Conservation (phyloP, 2,113 vertebrate genomes). For the Junco hyemalis region DNA sequence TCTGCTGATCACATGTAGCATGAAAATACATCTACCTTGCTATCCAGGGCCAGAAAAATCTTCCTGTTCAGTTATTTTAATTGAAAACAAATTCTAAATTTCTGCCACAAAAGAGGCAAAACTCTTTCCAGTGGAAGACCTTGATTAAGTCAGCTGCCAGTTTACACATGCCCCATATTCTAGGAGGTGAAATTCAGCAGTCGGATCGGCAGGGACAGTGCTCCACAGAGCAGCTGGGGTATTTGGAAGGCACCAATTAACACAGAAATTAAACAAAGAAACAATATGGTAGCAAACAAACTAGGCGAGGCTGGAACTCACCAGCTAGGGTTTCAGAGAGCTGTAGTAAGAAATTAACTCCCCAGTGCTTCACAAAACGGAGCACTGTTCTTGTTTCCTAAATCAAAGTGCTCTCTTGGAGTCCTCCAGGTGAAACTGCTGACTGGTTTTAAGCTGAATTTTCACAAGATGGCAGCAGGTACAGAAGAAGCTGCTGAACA, state of each 20-base stretch:
- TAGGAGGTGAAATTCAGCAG: not conserved
- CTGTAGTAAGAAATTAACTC: not conserved
- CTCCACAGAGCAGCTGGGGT: not conserved
- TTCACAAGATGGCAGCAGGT: not conserved
- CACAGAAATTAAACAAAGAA: conserved; percentile 43
- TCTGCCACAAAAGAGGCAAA: not conserved
- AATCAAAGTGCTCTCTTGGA: not conserved
- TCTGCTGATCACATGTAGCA: not conserved
- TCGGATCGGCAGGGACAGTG: not conserved
- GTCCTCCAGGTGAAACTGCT: not conserved
- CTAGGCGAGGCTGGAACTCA: not conserved
- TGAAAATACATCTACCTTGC: not conserved
- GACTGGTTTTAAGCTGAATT: not conserved
- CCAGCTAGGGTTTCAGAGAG: not conserved
- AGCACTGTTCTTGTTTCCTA: not conserved
- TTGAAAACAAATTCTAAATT: not conserved
- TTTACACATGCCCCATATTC: not conserved
- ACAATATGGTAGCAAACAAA: not conserved
- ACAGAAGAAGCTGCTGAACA: not conserved
- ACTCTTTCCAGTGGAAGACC: not conserved
- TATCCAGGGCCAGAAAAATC: not conserved
- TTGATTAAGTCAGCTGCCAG: not conserved
- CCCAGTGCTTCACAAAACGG: not conserved
- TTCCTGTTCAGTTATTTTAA: not conserved
- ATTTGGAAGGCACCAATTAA: conserved; percentile 35